Conservation (phyloP, 2,888 invertebrate genomes). For the Entomobrya proxima region DNA sequence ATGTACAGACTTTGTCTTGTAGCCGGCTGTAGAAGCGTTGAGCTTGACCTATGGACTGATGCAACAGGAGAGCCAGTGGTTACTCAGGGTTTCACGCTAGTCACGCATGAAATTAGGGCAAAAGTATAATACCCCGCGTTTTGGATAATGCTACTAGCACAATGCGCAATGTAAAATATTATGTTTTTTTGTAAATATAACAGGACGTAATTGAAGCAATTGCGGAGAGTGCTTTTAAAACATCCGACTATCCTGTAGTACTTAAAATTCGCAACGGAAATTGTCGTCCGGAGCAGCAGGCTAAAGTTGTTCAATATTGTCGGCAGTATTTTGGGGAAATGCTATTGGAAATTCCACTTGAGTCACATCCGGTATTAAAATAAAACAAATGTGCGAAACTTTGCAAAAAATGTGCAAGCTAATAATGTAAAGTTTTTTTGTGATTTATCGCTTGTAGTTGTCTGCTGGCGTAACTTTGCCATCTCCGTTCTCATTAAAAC, state of each 20-base stretch:
- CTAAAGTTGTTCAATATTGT: constrained; percentile 98
- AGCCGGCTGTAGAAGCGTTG: constrained; percentile 96
- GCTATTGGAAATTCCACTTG: constrained; percentile 91
- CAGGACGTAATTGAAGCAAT: constrained; percentile 96
- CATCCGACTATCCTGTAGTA: constrained; percentile 97
- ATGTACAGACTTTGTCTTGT: constrained; percentile 96
- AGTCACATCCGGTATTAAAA: constrained; percentile 86
- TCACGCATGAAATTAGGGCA: constrained; percentile 95
- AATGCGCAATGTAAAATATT: background rate
- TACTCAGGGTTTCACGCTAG: constrained; percentile 97
- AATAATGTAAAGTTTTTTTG: background rate
- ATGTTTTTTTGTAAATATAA: background rate
- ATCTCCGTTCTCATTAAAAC: no score
- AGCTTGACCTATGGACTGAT: constrained; percentile 98
- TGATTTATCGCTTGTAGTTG: background rate
- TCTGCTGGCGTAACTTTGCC: constrained; percentile 75
- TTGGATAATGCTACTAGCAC: no score
- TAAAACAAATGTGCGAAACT: background rate
- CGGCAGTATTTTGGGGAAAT: constrained; percentile 96
- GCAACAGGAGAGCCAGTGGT: constrained; percentile 95
- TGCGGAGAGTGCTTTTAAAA: constrained; percentile 98
- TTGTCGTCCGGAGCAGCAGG: constrained; percentile 96
- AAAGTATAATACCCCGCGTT: constrained; percentile 81
- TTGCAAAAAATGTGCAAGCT: background rate
- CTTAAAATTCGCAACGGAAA: constrained; percentile 99